These are phyloP conservation scores for Proctacanthus coquilletti DNA, from an alignment of 1,140 invertebrate species.

Conservation along the genomic window DNA sequence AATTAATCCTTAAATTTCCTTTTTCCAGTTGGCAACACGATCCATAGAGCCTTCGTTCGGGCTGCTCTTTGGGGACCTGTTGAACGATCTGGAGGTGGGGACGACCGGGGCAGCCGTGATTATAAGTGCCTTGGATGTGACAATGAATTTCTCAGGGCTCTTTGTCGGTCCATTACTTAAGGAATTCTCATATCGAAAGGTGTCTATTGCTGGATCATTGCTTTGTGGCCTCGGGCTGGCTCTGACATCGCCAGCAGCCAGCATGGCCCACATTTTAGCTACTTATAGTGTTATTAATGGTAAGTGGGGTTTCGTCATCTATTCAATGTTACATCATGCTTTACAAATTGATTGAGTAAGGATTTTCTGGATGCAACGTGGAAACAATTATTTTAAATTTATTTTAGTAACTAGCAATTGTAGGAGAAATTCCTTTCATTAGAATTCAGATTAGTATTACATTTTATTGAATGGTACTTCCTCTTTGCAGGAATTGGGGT, in stretches of 20 bases:
- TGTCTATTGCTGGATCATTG: constrained; percentile 47
- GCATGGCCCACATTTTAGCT: constrained; percentile 51
- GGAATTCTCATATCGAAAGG: constrained; percentile 55
- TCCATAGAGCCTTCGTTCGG: constrained; percentile 64
- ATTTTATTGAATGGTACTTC: no score
- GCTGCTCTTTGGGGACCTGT: constrained; percentile 52
- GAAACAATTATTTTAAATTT: neutral
- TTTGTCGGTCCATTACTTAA: constrained; percentile 55
- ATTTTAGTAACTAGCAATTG: neutral
- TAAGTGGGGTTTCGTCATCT: constrained; percentile 31
- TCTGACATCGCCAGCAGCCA: constrained; percentile 47
- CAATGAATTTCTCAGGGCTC: constrained; percentile 60
- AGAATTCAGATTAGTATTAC: no score
- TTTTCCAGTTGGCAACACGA: constrained; percentile 51
- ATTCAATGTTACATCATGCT: no score
- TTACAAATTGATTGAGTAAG: constrained; percentile 3
- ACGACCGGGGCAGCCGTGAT: constrained; percentile 57
- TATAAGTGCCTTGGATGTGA: constrained; percentile 53
- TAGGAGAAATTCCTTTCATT: no score
- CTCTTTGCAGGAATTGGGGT: constrained; percentile 45
- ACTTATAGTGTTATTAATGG: constrained; percentile 63
- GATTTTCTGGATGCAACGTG: neutral
- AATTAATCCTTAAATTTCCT: no score
- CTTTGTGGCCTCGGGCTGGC: constrained; percentile 47
- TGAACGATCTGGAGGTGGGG: constrained; percentile 44